phyloP scores from a whole-genome alignment of 2,888 invertebrate species.

The Thymelicus lineola region DNA sequence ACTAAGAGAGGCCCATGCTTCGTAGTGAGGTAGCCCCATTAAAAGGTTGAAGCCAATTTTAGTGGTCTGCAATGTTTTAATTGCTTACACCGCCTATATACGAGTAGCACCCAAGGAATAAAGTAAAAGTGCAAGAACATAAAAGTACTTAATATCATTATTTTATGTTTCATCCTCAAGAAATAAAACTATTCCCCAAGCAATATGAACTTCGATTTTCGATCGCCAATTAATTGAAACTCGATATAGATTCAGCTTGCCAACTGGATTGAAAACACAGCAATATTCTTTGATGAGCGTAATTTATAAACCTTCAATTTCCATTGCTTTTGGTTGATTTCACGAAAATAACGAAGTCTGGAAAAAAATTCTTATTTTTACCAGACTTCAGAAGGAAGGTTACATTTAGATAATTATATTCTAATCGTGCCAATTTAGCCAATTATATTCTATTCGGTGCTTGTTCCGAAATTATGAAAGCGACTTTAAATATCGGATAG shows the following conservation, averaged over 20 bases:
- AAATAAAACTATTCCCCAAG: neutral
- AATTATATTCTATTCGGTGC: too few species aligned
- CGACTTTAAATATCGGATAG: too few species aligned
- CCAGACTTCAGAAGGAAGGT: neutral
- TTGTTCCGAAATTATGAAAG: too few species aligned
- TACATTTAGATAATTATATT: neutral
- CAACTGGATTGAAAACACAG: constrained; percentile 27
- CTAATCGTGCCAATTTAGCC: neutral
- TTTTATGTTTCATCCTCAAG: neutral
- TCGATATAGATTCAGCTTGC: constrained; percentile 26
- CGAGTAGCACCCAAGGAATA: too few species aligned
- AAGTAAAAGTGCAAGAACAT: too few species aligned
- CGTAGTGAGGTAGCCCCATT: too few species aligned
- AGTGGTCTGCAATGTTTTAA: too few species aligned
- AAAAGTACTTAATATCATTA: too few species aligned
- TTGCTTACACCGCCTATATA: too few species aligned
- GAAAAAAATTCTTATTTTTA: constrained; percentile 12
- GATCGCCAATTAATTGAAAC: constrained; percentile 16
- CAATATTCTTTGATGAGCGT: constrained; percentile 37
- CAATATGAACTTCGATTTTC: neutral
- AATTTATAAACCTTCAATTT: constrained; percentile 37
- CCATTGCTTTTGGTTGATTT: constrained; percentile 34
- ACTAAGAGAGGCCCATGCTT: too few species aligned
- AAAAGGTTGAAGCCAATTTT: too few species aligned
- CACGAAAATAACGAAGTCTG: constrained; percentile 36